phyloP scores from a whole-genome alignment of 2,797 vertebrate genomes.

The Brachyalestes nurse region DNA sequence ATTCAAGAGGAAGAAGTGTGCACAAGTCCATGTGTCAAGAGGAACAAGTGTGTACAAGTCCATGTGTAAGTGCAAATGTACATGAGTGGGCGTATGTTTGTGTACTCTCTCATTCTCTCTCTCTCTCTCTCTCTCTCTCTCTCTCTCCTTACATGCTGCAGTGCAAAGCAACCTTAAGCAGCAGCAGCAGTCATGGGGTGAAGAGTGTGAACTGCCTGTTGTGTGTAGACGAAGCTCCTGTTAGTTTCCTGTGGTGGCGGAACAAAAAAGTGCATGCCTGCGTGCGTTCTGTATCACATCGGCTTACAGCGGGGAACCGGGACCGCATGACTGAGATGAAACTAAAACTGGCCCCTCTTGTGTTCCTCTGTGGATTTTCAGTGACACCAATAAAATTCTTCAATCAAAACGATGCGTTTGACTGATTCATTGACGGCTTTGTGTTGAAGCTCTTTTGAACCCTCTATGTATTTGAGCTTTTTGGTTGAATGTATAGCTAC shows the following conservation, averaged over 20 bases:
- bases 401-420: not conserved
- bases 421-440: not conserved
- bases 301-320: slow-evolving; percentile 33
- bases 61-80: slow-evolving; percentile 41
- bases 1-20: slow-evolving; percentile 32
- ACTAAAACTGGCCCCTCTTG: slow-evolving; percentile 40
- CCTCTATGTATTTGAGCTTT: no score
- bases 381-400: slow-evolving; percentile 10
- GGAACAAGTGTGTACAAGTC: slow-evolving; percentile 55
- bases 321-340: slow-evolving; percentile 45
- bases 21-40: slow-evolving; percentile 39
- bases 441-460: not conserved
- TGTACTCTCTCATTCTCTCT: slow-evolving; percentile 33
- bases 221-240: slow-evolving; percentile 46
- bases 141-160: slow-evolving; percentile 41
- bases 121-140: slow-evolving; percentile 3
- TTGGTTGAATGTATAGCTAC: no score
- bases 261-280: slow-evolving; percentile 38
- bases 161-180: slow-evolving; percentile 53
- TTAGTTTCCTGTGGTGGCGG: slow-evolving; percentile 59
- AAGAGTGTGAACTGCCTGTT: slow-evolving; percentile 48
- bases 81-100: slow-evolving; percentile 52
- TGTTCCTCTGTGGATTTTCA: slow-evolving; percentile 11
- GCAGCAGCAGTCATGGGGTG: slow-evolving; percentile 45
- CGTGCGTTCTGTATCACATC: slow-evolving; percentile 39